phyloP scores from a whole-genome alignment of 2,888 invertebrate genomes.

The Spilosoma lubricipeda region DNA sequence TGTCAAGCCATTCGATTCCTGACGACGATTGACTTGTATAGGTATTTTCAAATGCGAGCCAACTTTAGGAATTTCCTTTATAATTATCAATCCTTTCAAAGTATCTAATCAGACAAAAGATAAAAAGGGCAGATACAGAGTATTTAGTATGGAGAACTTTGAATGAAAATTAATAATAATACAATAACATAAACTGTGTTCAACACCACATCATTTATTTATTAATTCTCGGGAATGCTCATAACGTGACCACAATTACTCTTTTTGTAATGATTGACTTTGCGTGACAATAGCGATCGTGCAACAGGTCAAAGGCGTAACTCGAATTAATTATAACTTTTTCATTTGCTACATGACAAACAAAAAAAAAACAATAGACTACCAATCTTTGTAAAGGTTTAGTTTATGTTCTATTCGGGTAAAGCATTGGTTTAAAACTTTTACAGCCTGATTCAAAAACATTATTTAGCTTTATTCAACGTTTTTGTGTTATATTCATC shows the following conservation, averaged over 20 bases:
- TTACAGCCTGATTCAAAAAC: too few species aligned
- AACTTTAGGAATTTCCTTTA: too few species aligned
- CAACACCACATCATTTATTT: neutral
- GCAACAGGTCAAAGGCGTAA: conserved; percentile 59
- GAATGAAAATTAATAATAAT: neutral
- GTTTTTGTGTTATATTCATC: too few species aligned
- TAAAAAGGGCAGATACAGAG: neutral
- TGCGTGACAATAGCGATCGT: conserved; percentile 53
- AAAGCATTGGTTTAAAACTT: neutral
- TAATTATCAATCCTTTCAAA: neutral
- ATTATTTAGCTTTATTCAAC: too few species aligned
- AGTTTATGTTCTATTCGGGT: neutral
- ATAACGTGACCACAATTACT: conserved; percentile 47
- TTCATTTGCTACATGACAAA: conserved; percentile 28
- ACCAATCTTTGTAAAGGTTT: neutral
- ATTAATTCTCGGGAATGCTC: conserved; percentile 17
- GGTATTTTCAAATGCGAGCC: neutral
- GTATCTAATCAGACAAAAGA: neutral
- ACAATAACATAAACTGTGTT: neutral
- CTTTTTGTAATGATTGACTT: conserved; percentile 44
- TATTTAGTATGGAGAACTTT: neutral
- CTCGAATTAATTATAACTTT: conserved; percentile 38
- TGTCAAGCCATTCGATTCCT: too few species aligned
- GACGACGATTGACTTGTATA: neutral
- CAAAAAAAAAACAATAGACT: neutral